Evolutionary conservation across 53 echinoderm and acorn worm species (phyloP).

Genomic region (Echinometra lucunter): DNA sequence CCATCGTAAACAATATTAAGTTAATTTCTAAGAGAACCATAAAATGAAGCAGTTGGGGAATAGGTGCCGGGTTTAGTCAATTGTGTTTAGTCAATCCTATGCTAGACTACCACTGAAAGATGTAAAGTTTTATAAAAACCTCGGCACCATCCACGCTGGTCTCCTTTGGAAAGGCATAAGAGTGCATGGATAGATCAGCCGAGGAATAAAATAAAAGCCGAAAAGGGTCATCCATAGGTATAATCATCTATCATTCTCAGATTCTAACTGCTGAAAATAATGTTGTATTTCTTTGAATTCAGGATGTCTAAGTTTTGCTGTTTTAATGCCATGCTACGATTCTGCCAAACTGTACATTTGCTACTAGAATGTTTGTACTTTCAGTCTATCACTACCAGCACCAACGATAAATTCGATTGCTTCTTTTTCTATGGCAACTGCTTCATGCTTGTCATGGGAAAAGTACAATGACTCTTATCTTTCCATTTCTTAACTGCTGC

Average conservation of each 20-base stretch:
- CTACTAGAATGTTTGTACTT: too few relatives aligned
- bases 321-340: too few relatives aligned
- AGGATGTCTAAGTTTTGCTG: too few relatives aligned
- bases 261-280: not conserved
- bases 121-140: not conserved
- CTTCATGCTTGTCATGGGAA: too few relatives aligned
- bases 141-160: not conserved
- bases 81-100: not conserved
- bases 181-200: not conserved
- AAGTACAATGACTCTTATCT: too few relatives aligned
- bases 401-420: not conserved
- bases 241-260: not conserved
- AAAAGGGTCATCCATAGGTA: not conserved
- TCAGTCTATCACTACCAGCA: too few relatives aligned
- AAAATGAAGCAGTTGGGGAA: not conserved
- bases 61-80: not conserved
- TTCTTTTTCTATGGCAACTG: too few relatives aligned
- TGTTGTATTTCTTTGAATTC: too few relatives aligned
- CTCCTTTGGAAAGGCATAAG: not conserved
- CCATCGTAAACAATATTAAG: not conserved
- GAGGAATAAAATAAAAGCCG: not conserved
- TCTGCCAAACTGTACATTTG: too few relatives aligned
- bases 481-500: not conserved
- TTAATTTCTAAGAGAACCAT: not conserved
- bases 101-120: not conserved